Percentiles rank a stretch among this genome's conserved stretches.
Conservation (phyloP, 2,113 vertebrate species). For the Lutjanus erythropterus region DNA sequence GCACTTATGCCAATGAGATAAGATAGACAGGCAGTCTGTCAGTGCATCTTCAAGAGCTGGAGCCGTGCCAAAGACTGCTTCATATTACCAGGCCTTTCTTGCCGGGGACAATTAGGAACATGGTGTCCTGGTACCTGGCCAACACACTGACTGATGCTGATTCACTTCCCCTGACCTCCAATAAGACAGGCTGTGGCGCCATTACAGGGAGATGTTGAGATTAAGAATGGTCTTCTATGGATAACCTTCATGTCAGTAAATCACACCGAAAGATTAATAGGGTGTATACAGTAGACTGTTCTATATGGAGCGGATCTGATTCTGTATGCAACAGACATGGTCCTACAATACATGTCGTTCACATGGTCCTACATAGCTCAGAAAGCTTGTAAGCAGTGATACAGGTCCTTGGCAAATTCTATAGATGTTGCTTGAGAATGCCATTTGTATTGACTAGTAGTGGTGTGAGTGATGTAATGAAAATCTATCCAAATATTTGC, state of each 20-base stretch:
- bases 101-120: conserved; percentile 72
- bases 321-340: conserved; percentile 10
- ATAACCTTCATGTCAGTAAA: conserved; percentile 59
- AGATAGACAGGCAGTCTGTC: conserved; percentile 47
- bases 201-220: conserved; percentile 36
- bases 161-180: conserved; percentile 60
- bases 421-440: conserved; percentile 1
- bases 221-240: conserved; percentile 26
- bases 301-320: conserved; percentile 11
- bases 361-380: neutral
- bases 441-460: conserved; percentile 27
- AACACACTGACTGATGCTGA: conserved; percentile 58
- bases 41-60: conserved; percentile 44
- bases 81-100: conserved; percentile 54
- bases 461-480: neutral
- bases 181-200: conserved; percentile 33
- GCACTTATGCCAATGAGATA: conserved; percentile 71
- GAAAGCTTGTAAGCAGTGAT: neutral
- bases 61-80: conserved; percentile 51
- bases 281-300: neutral
- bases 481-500: conserved; percentile 33
- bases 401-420: neutral
- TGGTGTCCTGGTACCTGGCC: conserved; percentile 66
- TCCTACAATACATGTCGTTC: neutral
- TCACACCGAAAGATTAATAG: conserved; percentile 19